Conservation (phyloP, 2,797 vertebrate species). For the Catharus ustulatus region DNA sequence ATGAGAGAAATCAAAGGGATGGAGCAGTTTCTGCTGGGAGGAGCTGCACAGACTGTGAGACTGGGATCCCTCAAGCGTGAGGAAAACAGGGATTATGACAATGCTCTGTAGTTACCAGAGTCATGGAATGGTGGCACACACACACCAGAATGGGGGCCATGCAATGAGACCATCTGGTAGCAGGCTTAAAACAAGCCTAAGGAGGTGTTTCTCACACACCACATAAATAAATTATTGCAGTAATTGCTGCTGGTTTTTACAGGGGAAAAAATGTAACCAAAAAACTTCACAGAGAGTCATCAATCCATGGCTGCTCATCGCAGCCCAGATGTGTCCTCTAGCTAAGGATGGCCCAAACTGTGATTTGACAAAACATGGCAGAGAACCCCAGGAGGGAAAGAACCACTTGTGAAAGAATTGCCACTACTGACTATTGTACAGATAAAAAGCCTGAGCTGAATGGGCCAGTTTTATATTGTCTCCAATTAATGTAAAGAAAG, state of each 20-base stretch:
- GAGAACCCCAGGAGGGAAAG: not conserved
- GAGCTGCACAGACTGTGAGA: not conserved
- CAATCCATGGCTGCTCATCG: not conserved
- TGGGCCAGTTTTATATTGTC: not conserved
- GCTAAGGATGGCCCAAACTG: not conserved
- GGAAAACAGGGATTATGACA: not conserved
- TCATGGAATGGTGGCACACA: not conserved
- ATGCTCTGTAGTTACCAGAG: not conserved
- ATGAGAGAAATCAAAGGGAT: not conserved
- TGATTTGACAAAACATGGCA: not conserved
- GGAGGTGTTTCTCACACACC: not conserved
- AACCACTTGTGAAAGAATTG: not conserved
- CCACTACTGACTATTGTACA: not conserved
- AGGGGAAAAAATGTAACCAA: not conserved
- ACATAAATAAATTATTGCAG: not conserved
- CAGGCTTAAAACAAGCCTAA: not conserved
- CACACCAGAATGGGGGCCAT: not conserved
- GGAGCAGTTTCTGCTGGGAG: not conserved
- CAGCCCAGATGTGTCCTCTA: not conserved
- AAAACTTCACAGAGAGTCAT: not conserved
- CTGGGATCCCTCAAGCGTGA: not conserved
- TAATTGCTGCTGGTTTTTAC: not conserved
- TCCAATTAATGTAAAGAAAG: not conserved
- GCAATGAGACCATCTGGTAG: not conserved
- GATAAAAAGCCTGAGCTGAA: not conserved